phyloP scores from a whole-genome alignment of 2,797 vertebrate genomes.

The Tauraco hartlaubi region DNA sequence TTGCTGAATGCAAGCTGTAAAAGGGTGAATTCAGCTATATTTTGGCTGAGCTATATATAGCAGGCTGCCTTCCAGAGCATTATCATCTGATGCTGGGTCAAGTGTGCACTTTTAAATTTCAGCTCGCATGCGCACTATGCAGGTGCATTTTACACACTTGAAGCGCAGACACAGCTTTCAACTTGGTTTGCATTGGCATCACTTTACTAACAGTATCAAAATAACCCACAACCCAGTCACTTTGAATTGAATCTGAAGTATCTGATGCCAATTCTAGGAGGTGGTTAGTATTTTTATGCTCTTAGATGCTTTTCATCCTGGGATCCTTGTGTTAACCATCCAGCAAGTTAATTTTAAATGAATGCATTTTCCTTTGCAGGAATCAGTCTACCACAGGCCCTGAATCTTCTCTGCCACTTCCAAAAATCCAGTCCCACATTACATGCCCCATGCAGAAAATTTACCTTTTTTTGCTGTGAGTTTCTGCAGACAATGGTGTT shows the following conservation, averaged over 20 bases:
- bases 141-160: not conserved
- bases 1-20: not conserved
- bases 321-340: not conserved
- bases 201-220: not conserved
- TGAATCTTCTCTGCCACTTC: not conserved
- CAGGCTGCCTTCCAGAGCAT: not conserved
- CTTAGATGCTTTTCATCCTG: not conserved
- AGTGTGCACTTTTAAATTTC: not conserved
- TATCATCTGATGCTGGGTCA: not conserved
- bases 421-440: not conserved
- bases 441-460: not conserved
- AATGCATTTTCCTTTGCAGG: not conserved
- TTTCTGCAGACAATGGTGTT: not conserved
- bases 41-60: slow-evolving; percentile 1
- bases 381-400: not conserved
- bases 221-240: not conserved
- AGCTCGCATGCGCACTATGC: not conserved
- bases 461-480: not conserved
- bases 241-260: not conserved
- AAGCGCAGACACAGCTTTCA: not conserved
- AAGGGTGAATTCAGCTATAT: not conserved
- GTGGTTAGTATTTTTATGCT: not conserved
- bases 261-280: not conserved
- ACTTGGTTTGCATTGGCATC: not conserved
- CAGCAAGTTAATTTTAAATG: not conserved